phyloP scores from a whole-genome alignment of 2,888 invertebrate genomes.

The Dynastes hyllus region DNA sequence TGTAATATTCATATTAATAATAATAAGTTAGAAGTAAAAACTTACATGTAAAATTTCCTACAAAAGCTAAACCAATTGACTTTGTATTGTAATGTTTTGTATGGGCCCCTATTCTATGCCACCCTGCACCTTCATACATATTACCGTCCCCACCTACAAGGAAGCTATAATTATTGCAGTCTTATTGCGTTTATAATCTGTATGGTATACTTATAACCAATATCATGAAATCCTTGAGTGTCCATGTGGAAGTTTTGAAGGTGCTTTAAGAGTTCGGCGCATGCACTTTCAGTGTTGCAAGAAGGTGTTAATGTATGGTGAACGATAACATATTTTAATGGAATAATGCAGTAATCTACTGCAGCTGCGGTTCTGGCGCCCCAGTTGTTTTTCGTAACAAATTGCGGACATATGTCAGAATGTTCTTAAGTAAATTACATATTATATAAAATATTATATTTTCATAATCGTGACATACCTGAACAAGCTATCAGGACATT shows the following conservation, averaged over 20 bases:
- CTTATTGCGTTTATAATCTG: background rate
- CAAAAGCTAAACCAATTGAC: constrained; percentile 75
- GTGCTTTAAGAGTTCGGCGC: constrained; percentile 68
- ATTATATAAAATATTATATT: background rate
- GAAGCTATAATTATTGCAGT: constrained; percentile 70
- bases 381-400: constrained; percentile 77
- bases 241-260: constrained; percentile 75
- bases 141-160: constrained; percentile 76
- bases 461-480: constrained; percentile 10
- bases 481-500: background rate
- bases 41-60: constrained; percentile 74
- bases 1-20: too few relatives aligned
- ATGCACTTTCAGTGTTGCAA: constrained; percentile 70
- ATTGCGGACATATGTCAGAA: constrained; percentile 71
- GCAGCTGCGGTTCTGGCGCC: constrained; percentile 72
- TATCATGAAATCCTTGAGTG: constrained; percentile 35
- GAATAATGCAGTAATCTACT: constrained; percentile 74
- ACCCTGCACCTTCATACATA: constrained; percentile 77
- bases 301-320: constrained; percentile 75
- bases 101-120: constrained; percentile 75
- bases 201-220: background rate
- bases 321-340: constrained; percentile 73
- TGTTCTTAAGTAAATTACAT: constrained; percentile 32
- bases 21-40: background rate
- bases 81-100: constrained; percentile 73